A percentile compares a stretch with the other conserved stretches of the same genome.
These are phyloP conservation scores for Helicoverpa zea DNA, from an alignment of 1,140 invertebrate species.

Conservation along the genomic window DNA sequence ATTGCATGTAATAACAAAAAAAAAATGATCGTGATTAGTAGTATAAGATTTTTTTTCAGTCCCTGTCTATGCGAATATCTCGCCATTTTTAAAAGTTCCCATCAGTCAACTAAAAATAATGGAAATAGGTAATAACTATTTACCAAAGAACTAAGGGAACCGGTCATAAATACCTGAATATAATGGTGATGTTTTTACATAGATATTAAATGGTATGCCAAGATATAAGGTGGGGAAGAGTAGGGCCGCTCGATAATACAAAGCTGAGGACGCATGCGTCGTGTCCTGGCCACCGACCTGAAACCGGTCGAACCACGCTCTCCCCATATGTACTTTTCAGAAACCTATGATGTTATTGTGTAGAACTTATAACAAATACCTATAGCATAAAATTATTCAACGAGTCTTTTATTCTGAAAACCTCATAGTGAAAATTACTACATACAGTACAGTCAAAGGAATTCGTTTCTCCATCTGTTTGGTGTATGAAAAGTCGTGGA, in stretches of 20 bases:
- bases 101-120: background rate
- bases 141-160: background rate
- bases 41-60: too few relatives aligned
- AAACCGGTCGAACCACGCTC: conserved; percentile 19
- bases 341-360: background rate
- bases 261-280: conserved; percentile 57
- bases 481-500: too few relatives aligned
- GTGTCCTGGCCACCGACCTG: conserved; percentile 57
- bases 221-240: conserved; percentile 46
- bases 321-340: conserved; percentile 14
- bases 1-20: too few relatives aligned
- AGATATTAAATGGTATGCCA: conserved; percentile 36
- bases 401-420: too few relatives aligned
- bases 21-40: too few relatives aligned
- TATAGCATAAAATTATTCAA: too few relatives aligned
- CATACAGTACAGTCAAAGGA: too few relatives aligned
- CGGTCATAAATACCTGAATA: conserved; percentile 9
- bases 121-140: background rate
- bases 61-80: too few relatives aligned
- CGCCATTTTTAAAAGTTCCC: background rate
- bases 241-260: conserved; percentile 58
- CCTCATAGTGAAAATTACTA: too few relatives aligned
- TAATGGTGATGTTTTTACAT: conserved; percentile 3
- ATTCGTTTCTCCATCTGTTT: too few relatives aligned
- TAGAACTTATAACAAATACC: too few relatives aligned